Percentiles rank a stretch among this genome's conserved stretches.
Conservation (phyloP, 2,888 invertebrate species). For the Andrena dorsata region DNA sequence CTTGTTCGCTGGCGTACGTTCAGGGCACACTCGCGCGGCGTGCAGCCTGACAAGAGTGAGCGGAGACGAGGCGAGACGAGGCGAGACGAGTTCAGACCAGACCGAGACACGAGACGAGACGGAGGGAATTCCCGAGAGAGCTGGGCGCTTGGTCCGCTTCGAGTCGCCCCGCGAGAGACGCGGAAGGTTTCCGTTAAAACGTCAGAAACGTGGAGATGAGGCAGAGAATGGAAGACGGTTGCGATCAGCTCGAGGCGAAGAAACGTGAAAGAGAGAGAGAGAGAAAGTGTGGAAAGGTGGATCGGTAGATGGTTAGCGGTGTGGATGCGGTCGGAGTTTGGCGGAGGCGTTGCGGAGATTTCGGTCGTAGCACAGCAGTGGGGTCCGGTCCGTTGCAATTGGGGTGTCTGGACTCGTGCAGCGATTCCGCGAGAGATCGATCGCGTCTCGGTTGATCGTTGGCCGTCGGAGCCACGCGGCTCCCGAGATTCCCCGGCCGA, state of each 20-base stretch:
- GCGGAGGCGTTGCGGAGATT: constrained; percentile 37
- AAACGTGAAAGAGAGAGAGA: neutral
- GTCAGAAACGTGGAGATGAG: too few relatives aligned
- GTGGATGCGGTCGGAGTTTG: neutral
- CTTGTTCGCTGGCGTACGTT: too few relatives aligned
- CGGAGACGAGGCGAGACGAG: neutral
- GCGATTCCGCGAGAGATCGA: constrained; percentile 30
- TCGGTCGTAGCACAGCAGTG: constrained; percentile 17
- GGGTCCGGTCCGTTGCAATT: constrained; percentile 23
- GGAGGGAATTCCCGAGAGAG: neutral
- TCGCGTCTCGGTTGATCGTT: constrained; percentile 17
- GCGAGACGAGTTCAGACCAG: neutral
- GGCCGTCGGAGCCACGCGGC: neutral
- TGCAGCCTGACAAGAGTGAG: too few relatives aligned
- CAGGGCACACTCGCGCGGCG: too few relatives aligned
- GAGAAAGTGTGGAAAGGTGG: neutral
- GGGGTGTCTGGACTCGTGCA: constrained; percentile 20
- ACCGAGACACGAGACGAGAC: neutral
- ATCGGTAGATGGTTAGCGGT: neutral
- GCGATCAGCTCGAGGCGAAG: neutral
- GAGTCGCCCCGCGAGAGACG: neutral
- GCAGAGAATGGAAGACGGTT: neutral
- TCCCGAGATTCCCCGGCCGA: constrained; percentile 15
- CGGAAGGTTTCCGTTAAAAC: neutral
- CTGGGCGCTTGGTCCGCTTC: neutral